Base-by-base conservation (phyloP, 1,140 invertebrate genomes). In the Tribolium castaneum region DNA sequence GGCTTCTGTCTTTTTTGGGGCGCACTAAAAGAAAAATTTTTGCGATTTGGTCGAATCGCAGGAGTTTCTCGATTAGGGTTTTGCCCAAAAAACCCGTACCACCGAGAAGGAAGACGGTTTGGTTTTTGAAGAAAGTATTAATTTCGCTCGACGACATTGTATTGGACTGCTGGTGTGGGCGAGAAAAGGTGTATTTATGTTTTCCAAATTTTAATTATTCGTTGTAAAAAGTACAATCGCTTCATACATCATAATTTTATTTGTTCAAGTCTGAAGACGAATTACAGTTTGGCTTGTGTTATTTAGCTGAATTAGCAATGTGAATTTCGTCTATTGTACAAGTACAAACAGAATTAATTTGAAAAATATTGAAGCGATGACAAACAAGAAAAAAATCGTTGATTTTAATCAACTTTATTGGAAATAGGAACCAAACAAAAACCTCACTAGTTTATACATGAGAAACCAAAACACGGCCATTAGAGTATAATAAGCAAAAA, bases 21-120 rank as follows among this genome's bases (percentile, higher is more conserved):
- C 95, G 87, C 81, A 97, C 88, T 4, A 97, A 86, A 6, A 96
- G 74, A 83, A 94, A 97, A 62, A 97, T 92, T 59, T 89, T 91
- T 50, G 90, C 88, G 3, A 97, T 77, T 3, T 91, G 54, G 3
- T 59, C 54, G 30, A 92, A 94, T 77, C 94, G 89, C 1, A 97
- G 85, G 1, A 97, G 84, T 83, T 97, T 97, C 86, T 97, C 95
- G 0, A 96, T 90, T 10, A 97, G 86, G 0, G 94, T 92, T 87
- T 97, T 97, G 0, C 96, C 96, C 86, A 97, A 91, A 84, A 96
- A 97, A 49, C 95, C 95, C 79, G 94, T 94, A 1, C 89, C 92
- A 9, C 92, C 92, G 2, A 92, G 93, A 13, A 93, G 87, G 78
- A 96, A 94, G 35, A 66, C 30, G 5, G 59, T 66, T 39, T 66